Conservation (phyloP, 2,888 invertebrate genomes). For the Tachina lurida region DNA sequence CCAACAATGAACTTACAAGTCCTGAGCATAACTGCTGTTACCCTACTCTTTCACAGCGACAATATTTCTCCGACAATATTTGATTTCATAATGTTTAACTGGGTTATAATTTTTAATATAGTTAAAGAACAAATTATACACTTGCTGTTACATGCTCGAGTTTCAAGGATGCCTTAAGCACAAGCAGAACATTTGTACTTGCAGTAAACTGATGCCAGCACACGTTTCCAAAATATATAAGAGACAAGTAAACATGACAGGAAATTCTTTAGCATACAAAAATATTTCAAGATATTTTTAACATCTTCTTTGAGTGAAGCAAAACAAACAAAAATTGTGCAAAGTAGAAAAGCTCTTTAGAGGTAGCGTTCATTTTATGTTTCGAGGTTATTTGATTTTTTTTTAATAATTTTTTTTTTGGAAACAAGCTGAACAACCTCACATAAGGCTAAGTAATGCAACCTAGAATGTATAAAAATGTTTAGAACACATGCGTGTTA, state of each 20-base stretch:
- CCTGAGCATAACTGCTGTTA: too few relatives aligned
- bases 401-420: neutral
- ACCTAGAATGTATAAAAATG: too few relatives aligned
- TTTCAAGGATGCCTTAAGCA: conserved; percentile 1
- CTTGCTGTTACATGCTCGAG: neutral
- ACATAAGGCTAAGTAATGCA: neutral
- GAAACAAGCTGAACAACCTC: conserved; percentile 11
- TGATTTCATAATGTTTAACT: neutral
- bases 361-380: conserved; percentile 26
- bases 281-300: conserved; percentile 20
- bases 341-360: conserved; percentile 2
- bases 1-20: too few relatives aligned
- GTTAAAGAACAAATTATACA: neutral
- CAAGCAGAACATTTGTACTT: neutral
- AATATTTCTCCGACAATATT: too few relatives aligned
- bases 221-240: conserved; percentile 24
- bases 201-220: conserved; percentile 23
- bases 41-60: too few relatives aligned
- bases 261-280: neutral
- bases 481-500: too few relatives aligned
- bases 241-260: conserved; percentile 34
- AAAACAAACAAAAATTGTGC: neutral
- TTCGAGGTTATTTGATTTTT: conserved; percentile 44
- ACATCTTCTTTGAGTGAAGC: neutral
- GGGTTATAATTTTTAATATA: neutral